Evolutionary conservation across 2,113 vertebrate genomes (phyloP), one percentile per base, ranked within the genome.

Genomic region (Chascanopsetta lugubris): DNA sequence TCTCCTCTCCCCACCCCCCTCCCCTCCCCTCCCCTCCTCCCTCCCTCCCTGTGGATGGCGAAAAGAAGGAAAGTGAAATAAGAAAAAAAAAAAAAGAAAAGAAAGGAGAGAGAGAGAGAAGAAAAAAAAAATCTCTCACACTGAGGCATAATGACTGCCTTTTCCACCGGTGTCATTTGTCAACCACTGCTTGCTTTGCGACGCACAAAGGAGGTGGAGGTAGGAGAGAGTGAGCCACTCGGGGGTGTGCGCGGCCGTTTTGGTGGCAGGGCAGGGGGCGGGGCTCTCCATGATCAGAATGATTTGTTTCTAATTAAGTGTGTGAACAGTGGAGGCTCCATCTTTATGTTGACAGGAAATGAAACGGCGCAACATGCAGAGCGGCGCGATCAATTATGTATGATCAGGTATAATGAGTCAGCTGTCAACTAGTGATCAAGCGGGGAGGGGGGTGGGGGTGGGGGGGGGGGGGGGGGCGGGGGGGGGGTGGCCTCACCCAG

Each of bases 141-240:
- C 70, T 76, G 70, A 72, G 71, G 81, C 77, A 90, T 84, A 90
- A 90, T 90, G 83, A 82, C 75, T 85, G 80, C 77, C 84, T 86
- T 90, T 89, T 87, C 86, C 80, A 84, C 80, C 38, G 64, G 87
- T 87, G 88, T 91, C 90, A 90, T 83, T 90, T 86, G 86, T 90
- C 86, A 85, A 84, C 78, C 76, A 73, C 75, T 89, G 92, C 92
- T 92, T 91, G 86, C 87, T 89, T 88, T 91, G 45, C 75, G 54
- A 62, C 68, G 49, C 63, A 90, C 80, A 88, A 87, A 79, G 51
- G 77, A 72, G 59, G 20, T 29, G 54, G 61, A 62, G 66, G 58
- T 59, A 30, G 56, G 62, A 77, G 61, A 61, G 49, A 62, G 38
- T 9, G 24, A 29, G 53, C 27, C 62, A 82, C 58, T 72, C 53